Evolutionary conservation across 2,888 invertebrate genomes (phyloP).

Genomic region (Pseudolycoriella hygida): DNA sequence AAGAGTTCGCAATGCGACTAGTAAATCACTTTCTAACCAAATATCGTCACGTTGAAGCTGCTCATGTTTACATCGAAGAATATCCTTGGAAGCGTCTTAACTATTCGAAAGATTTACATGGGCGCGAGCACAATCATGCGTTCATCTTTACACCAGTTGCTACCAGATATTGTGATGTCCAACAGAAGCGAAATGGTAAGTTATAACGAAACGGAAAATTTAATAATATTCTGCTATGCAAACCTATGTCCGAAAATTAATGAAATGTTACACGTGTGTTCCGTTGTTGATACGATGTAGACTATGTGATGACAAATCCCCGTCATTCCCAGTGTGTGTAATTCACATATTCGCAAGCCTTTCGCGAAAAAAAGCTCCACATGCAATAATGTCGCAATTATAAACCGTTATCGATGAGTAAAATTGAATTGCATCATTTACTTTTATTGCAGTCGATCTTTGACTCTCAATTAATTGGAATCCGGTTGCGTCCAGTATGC

Average conservation of each 20-base stretch:
- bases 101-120: constrained; percentile 30
- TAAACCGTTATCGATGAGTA: too few species aligned
- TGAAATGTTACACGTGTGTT: too few species aligned
- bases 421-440: too few species aligned
- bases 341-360: too few species aligned
- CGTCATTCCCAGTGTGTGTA: too few species aligned
- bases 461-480: too few species aligned
- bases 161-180: constrained; percentile 48
- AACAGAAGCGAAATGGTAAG: constrained; percentile 47
- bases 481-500: too few species aligned
- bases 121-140: constrained; percentile 51
- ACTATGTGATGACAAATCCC: too few species aligned
- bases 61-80: constrained; percentile 48
- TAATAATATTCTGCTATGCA: constrained; percentile 4
- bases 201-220: constrained; percentile 8
- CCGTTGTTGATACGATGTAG: too few species aligned
- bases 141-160: constrained; percentile 53
- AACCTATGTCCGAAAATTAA: constrained; percentile 5
- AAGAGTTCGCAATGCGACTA: constrained; percentile 56
- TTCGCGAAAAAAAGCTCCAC: too few species aligned
- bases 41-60: constrained; percentile 56
- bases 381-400: too few species aligned
- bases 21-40: constrained; percentile 56
- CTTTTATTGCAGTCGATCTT: too few species aligned
- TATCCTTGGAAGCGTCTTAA: constrained; percentile 58